Evolutionary conservation across 30 jellyfish, hydroid and myxozoan species (phyloP).

Genomic region (Clytia hemisphaerica): DNA sequence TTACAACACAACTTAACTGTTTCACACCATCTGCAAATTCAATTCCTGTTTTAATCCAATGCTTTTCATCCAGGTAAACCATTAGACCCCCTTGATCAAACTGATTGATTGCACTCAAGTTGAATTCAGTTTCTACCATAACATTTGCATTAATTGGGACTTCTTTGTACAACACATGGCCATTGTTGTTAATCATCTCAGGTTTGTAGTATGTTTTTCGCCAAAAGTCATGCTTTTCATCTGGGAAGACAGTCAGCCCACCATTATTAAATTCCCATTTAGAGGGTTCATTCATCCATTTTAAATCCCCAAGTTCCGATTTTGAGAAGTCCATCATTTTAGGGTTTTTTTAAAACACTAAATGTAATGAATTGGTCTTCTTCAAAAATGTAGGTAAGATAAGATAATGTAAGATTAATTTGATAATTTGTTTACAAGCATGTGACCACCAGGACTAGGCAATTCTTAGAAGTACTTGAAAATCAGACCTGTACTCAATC

Average conservation of each 20-base stretch:
- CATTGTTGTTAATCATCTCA: not conserved
- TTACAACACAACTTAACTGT: conserved; percentile 18
- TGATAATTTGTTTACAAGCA: no score
- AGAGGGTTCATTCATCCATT: no score
- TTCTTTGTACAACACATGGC: conserved; percentile 5
- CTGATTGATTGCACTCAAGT: not conserved
- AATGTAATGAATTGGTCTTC: no score
- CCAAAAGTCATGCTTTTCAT: conserved; percentile 2
- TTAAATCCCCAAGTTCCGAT: no score
- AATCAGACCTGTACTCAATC: no score
- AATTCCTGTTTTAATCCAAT: conserved; percentile 12
- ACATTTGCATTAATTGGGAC: not conserved
- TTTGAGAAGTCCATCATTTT: no score
- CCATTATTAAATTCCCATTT: no score
- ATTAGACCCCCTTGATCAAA: conserved; percentile 17
- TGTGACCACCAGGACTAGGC: no score
- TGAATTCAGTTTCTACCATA: conserved; percentile 8
- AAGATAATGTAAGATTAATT: no score
- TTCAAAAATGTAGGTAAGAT: no score
- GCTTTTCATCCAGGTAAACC: not conserved
- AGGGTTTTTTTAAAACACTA: no score
- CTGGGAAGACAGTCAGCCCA: not conserved
- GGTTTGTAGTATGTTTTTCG: conserved; percentile 12
- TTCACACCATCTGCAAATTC: conserved; percentile 1
- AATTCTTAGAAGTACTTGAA: no score